phyloP scores from a whole-genome alignment of 1,140 invertebrate species.

The Formica selysi region DNA sequence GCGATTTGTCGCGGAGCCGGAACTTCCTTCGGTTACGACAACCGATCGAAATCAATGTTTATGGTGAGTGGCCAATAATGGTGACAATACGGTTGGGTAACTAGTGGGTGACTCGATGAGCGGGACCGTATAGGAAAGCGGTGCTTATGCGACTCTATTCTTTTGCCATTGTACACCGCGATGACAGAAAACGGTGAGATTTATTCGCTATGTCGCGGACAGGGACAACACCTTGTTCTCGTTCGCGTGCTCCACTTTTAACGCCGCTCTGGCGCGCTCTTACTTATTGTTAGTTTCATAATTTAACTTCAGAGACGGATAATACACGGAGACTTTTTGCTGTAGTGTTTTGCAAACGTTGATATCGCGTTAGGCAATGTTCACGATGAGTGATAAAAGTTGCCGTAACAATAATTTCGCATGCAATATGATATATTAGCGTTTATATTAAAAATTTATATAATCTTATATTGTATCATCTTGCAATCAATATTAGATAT shows the following conservation, averaged over 20 bases:
- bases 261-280: slow-evolving; percentile 30
- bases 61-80: slow-evolving; percentile 27
- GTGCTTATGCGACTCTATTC: slow-evolving; percentile 52
- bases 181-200: slow-evolving; percentile 66
- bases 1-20: slow-evolving; percentile 45
- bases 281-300: slow-evolving; percentile 43
- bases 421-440: background rate
- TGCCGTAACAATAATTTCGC: background rate
- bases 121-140: slow-evolving; percentile 64
- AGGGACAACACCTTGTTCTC: slow-evolving; percentile 57
- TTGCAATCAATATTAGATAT: background rate
- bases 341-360: background rate
- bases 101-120: slow-evolving; percentile 63
- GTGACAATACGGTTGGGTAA: slow-evolving; percentile 52
- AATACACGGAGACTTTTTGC: slow-evolving; percentile 21
- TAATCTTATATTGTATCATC: background rate
- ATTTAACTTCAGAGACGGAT: slow-evolving; percentile 34
- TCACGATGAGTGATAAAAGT: background rate
- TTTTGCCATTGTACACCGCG: slow-evolving; percentile 61
- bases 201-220: slow-evolving; percentile 67
- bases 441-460: background rate
- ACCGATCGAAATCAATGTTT: slow-evolving; percentile 63
- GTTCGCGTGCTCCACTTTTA: slow-evolving; percentile 60
- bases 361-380: background rate
- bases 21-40: slow-evolving; percentile 36